A percentile compares a stretch with the other conserved stretches of the same genome.
Conservation (phyloP, 1,140 invertebrate species). For the Papilio helenus region DNA sequence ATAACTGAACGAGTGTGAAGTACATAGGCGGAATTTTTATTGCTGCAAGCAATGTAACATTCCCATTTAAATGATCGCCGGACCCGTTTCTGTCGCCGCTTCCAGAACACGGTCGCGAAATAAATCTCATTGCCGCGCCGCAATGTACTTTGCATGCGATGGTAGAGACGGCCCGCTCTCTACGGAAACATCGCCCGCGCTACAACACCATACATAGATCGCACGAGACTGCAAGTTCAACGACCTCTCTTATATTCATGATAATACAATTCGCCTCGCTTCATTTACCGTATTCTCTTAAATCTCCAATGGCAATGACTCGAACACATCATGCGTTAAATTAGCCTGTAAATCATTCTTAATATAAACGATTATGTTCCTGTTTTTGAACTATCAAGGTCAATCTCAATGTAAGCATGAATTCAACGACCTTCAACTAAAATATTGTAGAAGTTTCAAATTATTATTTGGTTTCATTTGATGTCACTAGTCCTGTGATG, state of each 20-base stretch:
- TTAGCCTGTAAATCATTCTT: conserved; percentile 16
- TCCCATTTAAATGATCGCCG: conserved; percentile 19
- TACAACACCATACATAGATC: conserved; percentile 44
- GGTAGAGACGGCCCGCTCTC: conserved; percentile 53
- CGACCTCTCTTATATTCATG: conserved; percentile 47
- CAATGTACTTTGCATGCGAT: conserved; percentile 66
- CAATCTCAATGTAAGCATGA: background rate
- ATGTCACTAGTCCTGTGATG: background rate
- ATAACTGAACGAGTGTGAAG: conserved; percentile 27
- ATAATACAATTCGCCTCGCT: conserved; percentile 42
- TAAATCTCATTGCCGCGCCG: conserved; percentile 59
- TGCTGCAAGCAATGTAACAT: conserved; percentile 47
- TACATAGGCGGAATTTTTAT: conserved; percentile 39
- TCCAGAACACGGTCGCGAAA: conserved; percentile 60
- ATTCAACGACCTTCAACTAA: background rate
- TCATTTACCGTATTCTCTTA: conserved; percentile 38
- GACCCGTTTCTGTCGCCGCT: conserved; percentile 46
- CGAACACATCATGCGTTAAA: conserved; percentile 9
- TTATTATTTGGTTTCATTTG: background rate
- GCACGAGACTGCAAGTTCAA: conserved; percentile 61
- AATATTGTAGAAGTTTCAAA: background rate
- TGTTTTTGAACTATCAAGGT: conserved; percentile 11
- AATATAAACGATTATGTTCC: background rate
- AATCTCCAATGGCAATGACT: conserved; percentile 13
- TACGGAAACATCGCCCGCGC: conserved; percentile 47